Conservation (phyloP, 2,113 vertebrate genomes). For the Oceanites oceanicus region DNA sequence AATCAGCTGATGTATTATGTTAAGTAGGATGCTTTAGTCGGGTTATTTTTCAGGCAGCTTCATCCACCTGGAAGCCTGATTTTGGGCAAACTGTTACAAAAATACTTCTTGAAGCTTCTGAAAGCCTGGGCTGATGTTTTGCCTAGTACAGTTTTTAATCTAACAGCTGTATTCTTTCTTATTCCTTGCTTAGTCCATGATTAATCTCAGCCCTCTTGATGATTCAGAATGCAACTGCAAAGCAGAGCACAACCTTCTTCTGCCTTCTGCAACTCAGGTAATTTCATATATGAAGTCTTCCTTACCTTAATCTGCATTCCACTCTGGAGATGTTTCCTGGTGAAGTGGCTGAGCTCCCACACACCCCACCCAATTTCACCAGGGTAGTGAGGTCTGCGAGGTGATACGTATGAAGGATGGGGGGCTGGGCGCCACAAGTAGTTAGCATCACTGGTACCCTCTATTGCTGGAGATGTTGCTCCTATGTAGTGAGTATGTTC, state of each 20-base stretch:
- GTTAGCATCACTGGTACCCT: conserved; percentile 67
- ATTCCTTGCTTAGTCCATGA: neutral
- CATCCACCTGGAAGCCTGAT: neutral
- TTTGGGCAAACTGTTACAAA: neutral
- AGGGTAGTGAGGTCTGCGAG: conserved; percentile 35
- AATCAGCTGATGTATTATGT: neutral
- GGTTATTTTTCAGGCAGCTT: neutral
- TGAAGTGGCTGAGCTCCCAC: conserved; percentile 62
- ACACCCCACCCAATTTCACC: conserved; percentile 78
- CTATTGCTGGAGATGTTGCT: conserved; percentile 19
- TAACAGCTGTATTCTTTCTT: neutral
- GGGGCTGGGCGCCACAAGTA: conserved; percentile 71
- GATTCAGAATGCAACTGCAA: neutral
- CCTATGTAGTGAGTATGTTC: conserved; percentile 62
- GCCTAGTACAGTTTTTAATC: neutral
- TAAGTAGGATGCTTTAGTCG: neutral
- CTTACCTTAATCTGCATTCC: conserved; percentile 76
- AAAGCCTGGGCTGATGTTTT: neutral
- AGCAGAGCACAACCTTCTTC: neutral
- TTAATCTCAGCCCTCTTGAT: neutral
- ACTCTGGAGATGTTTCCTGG: conserved; percentile 55
- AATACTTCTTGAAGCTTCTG: neutral
- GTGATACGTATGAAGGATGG: neutral
- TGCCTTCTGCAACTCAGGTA: neutral
- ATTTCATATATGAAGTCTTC: neutral